Percentiles rank a stretch among this genome's conserved stretches.
phyloP scores from a whole-genome alignment of 2,888 invertebrate species.

The Heliconius sara region DNA sequence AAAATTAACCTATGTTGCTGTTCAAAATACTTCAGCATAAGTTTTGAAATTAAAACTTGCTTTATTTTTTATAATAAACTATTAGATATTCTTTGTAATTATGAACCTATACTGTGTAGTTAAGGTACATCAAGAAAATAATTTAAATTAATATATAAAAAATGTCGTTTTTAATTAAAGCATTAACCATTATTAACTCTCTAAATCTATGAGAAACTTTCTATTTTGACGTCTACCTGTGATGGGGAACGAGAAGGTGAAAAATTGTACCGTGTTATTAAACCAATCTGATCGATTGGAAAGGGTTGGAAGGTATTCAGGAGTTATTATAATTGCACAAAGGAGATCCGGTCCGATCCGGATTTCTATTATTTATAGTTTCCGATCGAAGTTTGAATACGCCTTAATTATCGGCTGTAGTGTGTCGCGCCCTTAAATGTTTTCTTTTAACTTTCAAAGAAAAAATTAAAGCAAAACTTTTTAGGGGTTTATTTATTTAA shows the following conservation, averaged over 20 bases:
- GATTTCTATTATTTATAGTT: conserved; percentile 82
- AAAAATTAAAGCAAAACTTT: conserved; percentile 56
- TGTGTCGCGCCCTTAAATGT: conserved; percentile 72
- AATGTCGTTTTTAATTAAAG: not conserved
- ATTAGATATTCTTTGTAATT: not conserved
- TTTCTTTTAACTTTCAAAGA: conserved; percentile 68
- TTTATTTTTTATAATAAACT: too few relatives aligned
- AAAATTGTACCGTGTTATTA: conserved; percentile 77
- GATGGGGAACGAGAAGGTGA: conserved; percentile 62
- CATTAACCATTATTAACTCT: not conserved
- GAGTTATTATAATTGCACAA: conserved; percentile 80
- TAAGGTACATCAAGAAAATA: too few relatives aligned
- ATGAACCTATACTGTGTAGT: too few relatives aligned
- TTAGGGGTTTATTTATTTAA: not conserved
- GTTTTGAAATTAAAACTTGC: too few relatives aligned
- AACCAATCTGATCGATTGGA: conserved; percentile 79
- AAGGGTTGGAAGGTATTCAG: conserved; percentile 69
- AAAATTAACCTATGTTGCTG: not conserved
- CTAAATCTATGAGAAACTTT: conserved; percentile 46
- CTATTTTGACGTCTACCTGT: conserved; percentile 63
- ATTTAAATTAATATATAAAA: not conserved
- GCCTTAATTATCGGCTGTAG: conserved; percentile 81
- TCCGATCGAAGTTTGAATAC: conserved; percentile 82
- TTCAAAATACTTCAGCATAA: not conserved
- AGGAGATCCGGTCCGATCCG: conserved; percentile 81